Evolutionary conservation across 2,113 vertebrate species (phyloP).

Genomic region (Limnothrissa miodon): DNA sequence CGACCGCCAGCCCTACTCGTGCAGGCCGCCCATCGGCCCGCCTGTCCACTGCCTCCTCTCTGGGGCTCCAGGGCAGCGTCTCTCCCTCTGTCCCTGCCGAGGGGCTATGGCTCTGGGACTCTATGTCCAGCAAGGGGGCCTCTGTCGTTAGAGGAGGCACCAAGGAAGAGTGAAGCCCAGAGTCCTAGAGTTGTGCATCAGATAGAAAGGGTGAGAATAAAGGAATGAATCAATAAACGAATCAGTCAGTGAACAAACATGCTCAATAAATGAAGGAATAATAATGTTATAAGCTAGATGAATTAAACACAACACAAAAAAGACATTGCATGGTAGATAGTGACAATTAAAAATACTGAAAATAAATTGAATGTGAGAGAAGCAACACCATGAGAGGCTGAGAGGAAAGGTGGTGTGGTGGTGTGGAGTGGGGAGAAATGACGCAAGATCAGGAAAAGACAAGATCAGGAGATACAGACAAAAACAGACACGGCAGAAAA

Average conservation of each 20-base stretch:
- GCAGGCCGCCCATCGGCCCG: conserved; percentile 30
- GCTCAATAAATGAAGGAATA: background rate
- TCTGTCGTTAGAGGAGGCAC: conserved; percentile 40
- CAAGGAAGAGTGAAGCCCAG: conserved; percentile 64
- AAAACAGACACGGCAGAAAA: background rate
- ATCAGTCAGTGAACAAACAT: background rate
- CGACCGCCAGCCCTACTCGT: background rate
- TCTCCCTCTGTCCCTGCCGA: conserved; percentile 37
- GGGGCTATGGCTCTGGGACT: conserved; percentile 44
- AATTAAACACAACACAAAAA: too few relatives aligned
- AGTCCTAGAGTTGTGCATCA: conserved; percentile 54
- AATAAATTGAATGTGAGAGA: too few relatives aligned
- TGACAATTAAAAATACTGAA: too few relatives aligned
- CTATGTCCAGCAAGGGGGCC: background rate
- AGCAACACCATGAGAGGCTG: too few relatives aligned
- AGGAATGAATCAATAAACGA: background rate
- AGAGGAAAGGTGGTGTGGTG: background rate
- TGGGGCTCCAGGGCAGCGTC: background rate
- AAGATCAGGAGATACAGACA: background rate
- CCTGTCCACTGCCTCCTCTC: background rate
- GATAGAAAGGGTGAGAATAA: background rate
- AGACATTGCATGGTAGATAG: too few relatives aligned
- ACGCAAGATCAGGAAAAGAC: background rate
- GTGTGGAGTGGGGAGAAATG: background rate
- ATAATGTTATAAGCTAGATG: too few relatives aligned